These are phyloP conservation scores for Papilio machaon DNA, from an alignment of 1,140 invertebrate species.

Conservation along the genomic window DNA sequence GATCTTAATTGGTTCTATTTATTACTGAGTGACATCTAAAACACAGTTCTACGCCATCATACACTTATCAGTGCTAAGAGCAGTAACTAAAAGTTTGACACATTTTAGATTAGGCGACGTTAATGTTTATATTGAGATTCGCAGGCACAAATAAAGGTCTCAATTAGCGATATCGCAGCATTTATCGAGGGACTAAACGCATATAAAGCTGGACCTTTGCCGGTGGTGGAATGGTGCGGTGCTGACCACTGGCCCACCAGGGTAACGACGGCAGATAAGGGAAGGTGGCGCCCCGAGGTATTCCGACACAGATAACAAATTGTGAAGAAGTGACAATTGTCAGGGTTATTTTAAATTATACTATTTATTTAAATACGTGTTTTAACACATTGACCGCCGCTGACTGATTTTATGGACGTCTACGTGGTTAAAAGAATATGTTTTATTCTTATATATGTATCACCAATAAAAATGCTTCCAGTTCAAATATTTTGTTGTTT, in stretches of 20 bases:
- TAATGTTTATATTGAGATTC: conserved; percentile 10
- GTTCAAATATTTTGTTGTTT: background rate
- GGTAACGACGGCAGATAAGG: conserved; percentile 9
- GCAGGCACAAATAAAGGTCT: conserved; percentile 6
- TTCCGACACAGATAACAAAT: background rate
- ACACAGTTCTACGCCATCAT: background rate
- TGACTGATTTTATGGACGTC: too few relatives aligned
- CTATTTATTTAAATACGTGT: too few relatives aligned
- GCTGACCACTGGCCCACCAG: conserved; percentile 32
- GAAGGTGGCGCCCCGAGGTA: conserved; percentile 24
- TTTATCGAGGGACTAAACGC: conserved; percentile 23
- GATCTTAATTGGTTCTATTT: too few relatives aligned
- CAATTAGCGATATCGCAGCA: conserved; percentile 27
- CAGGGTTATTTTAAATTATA: background rate
- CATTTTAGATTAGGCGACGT: background rate
- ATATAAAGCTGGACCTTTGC: background rate
- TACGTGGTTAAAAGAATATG: too few relatives aligned
- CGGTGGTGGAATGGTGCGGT: background rate
- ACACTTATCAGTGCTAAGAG: conserved; percentile 3
- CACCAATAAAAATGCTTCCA: too few relatives aligned
- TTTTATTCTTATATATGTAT: too few relatives aligned
- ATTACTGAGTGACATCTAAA: too few relatives aligned
- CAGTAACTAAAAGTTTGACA: background rate
- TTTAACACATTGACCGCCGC: too few relatives aligned
- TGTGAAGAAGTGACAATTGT: background rate